A percentile compares a stretch with the other conserved stretches of the same genome.
Conservation (phyloP, 1,140 invertebrate genomes). For the Meloidogyne hapla region DNA sequence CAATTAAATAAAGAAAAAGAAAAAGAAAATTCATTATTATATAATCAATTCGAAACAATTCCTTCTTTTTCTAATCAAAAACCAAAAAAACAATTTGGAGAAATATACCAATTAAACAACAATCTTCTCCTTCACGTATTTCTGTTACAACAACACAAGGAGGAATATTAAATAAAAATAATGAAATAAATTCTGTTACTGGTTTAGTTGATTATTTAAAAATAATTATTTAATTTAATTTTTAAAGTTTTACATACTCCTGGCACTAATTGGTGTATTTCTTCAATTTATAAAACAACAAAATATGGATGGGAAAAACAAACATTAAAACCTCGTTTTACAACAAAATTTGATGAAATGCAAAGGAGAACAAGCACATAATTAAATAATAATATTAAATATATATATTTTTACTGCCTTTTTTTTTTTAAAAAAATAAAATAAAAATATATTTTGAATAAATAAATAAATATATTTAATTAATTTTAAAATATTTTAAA, state of each 20-base stretch:
- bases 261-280: constrained; percentile 18
- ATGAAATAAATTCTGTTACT: neutral
- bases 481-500: too few relatives aligned
- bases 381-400: neutral
- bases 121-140: constrained; percentile 18
- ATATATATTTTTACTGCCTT: neutral
- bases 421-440: too few relatives aligned
- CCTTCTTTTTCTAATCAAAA: neutral
- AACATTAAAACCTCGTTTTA: constrained; percentile 7
- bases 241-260: constrained; percentile 18
- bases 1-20: neutral
- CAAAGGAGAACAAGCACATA: neutral
- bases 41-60: constrained; percentile 11
- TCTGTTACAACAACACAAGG: constrained; percentile 17
- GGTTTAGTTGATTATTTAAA: neutral
- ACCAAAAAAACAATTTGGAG: too few relatives aligned
- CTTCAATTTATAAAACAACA: constrained; percentile 22
- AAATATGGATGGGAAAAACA: constrained; percentile 27
- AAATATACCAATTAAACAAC: neutral
- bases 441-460: too few relatives aligned
- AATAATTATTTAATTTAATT: neutral
- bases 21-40: neutral
- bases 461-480: too few relatives aligned
- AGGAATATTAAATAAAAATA: neutral
- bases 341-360: neutral